Evolutionary conservation across 2,113 vertebrate species (phyloP).

Genomic region (Urocynchramus pylzowi): DNA sequence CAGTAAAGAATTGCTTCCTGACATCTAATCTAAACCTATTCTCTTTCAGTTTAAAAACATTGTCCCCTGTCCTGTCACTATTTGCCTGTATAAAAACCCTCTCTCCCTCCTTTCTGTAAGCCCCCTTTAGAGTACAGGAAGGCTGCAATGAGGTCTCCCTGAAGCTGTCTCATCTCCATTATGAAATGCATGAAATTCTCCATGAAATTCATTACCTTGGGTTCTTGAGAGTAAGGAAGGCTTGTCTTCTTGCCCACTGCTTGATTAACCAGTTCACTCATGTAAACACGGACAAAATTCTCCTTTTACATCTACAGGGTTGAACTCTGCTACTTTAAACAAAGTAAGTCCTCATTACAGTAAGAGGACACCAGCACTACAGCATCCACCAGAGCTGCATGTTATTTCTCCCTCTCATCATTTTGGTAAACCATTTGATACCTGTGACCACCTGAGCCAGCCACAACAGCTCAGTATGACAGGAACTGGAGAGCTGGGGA

Average conservation of each 20-base stretch:
- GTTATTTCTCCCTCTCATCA: accelerated
- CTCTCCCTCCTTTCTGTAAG: background rate
- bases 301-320: background rate
- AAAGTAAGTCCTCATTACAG: background rate
- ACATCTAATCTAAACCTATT: background rate
- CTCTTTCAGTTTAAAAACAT: background rate
- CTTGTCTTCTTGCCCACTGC: background rate
- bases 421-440: background rate
- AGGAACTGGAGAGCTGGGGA: background rate
- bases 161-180: background rate
- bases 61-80: background rate
- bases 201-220: background rate
- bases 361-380: background rate
- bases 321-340: background rate
- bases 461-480: background rate
- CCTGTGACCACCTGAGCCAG: background rate
- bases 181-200: background rate
- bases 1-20: background rate
- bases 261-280: background rate
- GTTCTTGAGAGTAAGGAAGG: background rate
- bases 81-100: accelerated
- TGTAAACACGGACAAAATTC: background rate
- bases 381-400: background rate
- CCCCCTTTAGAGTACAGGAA: background rate
- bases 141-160: background rate